Evolutionary conservation across 2,113 vertebrate genomes (phyloP).

Genomic region (Antennarius striatus): DNA sequence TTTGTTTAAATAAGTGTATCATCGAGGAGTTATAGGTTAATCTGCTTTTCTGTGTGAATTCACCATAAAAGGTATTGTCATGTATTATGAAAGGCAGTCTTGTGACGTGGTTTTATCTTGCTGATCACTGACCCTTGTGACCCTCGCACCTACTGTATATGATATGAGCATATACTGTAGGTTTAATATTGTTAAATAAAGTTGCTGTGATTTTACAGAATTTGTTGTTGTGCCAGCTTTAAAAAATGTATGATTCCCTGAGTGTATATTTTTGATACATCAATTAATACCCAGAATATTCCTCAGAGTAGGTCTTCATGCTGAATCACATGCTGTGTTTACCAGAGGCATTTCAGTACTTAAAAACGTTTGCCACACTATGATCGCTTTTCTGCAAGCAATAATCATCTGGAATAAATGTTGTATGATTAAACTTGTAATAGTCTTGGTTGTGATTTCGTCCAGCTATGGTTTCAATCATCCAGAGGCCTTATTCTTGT

Average conservation of each 20-base stretch:
- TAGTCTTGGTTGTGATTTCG: background rate
- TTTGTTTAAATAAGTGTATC: too few relatives aligned
- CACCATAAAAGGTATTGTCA: too few relatives aligned
- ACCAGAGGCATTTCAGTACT: background rate
- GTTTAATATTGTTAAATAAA: too few relatives aligned
- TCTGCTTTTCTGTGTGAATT: too few relatives aligned
- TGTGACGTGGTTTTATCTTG: too few relatives aligned
- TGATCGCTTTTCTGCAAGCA: slow-evolving; percentile 9
- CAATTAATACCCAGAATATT: background rate
- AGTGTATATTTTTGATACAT: background rate
- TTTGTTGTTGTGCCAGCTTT: too few relatives aligned
- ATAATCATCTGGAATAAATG: background rate
- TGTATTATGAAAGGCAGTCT: too few relatives aligned
- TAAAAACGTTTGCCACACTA: background rate
- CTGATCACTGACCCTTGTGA: too few relatives aligned
- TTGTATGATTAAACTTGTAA: slow-evolving; percentile 3
- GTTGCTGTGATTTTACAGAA: too few relatives aligned
- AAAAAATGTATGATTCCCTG: background rate
- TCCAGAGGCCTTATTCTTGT: background rate
- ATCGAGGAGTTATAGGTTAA: too few relatives aligned
- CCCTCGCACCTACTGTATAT: too few relatives aligned
- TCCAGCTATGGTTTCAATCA: background rate
- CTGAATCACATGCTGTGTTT: background rate
- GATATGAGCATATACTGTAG: too few relatives aligned
- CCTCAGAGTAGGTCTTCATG: background rate